Evolutionary conservation across 2,113 vertebrate genomes (phyloP).

Genomic region (Sclerurus mexicanus): DNA sequence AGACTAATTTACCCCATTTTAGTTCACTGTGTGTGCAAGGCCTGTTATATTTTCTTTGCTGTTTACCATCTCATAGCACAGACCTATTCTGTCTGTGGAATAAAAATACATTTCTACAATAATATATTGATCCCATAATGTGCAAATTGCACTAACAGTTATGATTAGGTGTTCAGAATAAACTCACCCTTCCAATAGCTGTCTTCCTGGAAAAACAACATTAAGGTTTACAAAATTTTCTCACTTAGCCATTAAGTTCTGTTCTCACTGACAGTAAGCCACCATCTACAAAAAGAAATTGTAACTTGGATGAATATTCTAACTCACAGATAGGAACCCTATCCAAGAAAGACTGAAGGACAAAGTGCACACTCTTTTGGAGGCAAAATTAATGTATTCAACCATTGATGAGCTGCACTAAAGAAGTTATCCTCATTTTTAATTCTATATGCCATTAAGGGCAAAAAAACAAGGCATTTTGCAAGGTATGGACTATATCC

Average conservation of each 20-base stretch:
- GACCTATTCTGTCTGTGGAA: background rate
- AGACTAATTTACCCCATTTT: background rate
- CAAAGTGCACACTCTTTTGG: background rate
- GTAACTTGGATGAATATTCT: background rate
- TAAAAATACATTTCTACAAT: background rate
- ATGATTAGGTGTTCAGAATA: background rate
- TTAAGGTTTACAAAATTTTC: background rate
- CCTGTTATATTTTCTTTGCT: background rate
- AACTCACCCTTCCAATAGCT: background rate
- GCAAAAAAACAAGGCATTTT: background rate
- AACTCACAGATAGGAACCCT: background rate
- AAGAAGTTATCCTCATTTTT: background rate
- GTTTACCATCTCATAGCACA: background rate
- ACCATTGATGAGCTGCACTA: background rate
- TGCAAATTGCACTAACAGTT: background rate
- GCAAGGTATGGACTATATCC: background rate
- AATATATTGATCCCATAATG: fast-evolving
- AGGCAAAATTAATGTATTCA: background rate
- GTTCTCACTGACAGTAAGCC: background rate
- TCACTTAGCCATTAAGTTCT: background rate
- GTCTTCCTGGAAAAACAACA: background rate
- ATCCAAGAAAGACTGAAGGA: background rate
- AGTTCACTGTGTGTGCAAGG: background rate
- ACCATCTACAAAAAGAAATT: background rate
- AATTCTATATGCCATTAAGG: background rate